phyloP scores from a whole-genome alignment of 2,888 invertebrate genomes.

The Chrysodeixis includens region DNA sequence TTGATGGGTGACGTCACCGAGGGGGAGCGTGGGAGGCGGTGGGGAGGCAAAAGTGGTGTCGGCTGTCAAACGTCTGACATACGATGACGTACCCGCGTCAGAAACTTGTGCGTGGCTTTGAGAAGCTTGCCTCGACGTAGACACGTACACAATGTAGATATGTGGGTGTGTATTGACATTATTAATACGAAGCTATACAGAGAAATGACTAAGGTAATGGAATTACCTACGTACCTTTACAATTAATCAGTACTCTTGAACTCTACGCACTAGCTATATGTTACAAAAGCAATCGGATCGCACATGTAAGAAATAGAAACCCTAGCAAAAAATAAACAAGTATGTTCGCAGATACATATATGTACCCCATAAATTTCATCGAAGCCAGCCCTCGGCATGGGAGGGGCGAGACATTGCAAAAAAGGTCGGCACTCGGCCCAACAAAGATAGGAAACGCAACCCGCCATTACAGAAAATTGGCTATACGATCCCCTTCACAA shows the following conservation, averaged over 20 bases:
- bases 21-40: slow-evolving; percentile 52
- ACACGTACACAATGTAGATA: slow-evolving; percentile 28
- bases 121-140: slow-evolving; percentile 55
- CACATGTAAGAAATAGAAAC: slow-evolving; percentile 26
- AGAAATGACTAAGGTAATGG: slow-evolving; percentile 7
- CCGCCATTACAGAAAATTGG: slow-evolving; percentile 87
- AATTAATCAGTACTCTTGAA: background rate
- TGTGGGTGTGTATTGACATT: slow-evolving; percentile 32
- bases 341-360: slow-evolving; percentile 53
- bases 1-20: slow-evolving; percentile 70
- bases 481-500: slow-evolving; percentile 74
- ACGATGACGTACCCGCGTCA: slow-evolving; percentile 77
- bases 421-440: slow-evolving; percentile 82
- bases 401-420: slow-evolving; percentile 81
- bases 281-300: background rate
- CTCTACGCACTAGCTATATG: background rate
- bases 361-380: slow-evolving; percentile 74
- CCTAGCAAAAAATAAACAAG: slow-evolving; percentile 41
- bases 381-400: slow-evolving; percentile 68
- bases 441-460: slow-evolving; percentile 86
- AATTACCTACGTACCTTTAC: background rate
- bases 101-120: slow-evolving; percentile 76
- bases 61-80: slow-evolving; percentile 81
- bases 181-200: slow-evolving; percentile 35
- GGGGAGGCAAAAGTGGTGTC: slow-evolving; percentile 66